Percentiles rank a stretch among this genome's conserved stretches.
Evolutionary conservation across 2,113 vertebrate species (phyloP).

Genomic region (Pagrus major): DNA sequence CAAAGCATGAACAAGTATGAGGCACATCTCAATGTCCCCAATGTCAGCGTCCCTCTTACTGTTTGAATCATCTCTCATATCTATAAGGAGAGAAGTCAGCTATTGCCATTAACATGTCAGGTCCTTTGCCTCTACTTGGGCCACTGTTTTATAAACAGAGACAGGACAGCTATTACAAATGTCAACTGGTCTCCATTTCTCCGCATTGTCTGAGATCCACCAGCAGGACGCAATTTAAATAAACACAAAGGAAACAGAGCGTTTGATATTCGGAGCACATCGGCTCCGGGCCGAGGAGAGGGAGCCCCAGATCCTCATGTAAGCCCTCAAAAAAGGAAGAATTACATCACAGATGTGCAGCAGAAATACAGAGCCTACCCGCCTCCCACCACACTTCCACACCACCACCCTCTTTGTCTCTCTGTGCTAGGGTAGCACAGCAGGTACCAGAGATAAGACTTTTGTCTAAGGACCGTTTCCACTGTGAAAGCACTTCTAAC

Average conservation of each 20-base stretch:
- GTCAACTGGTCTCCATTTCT: slow-evolving; percentile 21
- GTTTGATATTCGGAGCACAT: slow-evolving; percentile 59
- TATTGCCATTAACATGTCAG: slow-evolving; percentile 1
- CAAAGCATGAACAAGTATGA: not conserved
- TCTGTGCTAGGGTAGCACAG: slow-evolving; percentile 33
- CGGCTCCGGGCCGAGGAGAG: not conserved
- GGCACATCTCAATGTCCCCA: slow-evolving; percentile 6
- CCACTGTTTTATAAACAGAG: slow-evolving; percentile 2
- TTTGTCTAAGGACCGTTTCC: slow-evolving; percentile 39
- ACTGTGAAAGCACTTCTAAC: slow-evolving; percentile 23
- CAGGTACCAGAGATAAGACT: slow-evolving; percentile 54
- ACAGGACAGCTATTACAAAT: slow-evolving; percentile 5
- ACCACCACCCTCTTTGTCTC: slow-evolving; percentile 26
- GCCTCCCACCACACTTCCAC: not conserved
- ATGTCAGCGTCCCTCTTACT: not conserved
- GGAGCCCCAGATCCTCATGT: slow-evolving; percentile 30
- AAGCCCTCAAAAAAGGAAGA: slow-evolving; percentile 31
- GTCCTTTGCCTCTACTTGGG: slow-evolving; percentile 17
- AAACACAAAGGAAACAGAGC: slow-evolving; percentile 16
- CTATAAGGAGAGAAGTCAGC: not conserved
- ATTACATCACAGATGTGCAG: slow-evolving; percentile 49
- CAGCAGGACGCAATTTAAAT: slow-evolving; percentile 27
- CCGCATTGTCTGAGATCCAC: slow-evolving; percentile 13
- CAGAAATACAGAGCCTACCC: slow-evolving; percentile 7
- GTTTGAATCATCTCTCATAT: not conserved